These are phyloP conservation scores for Neoarius graeffei DNA, from an alignment of 2,113 vertebrate genomes.

Conservation along the genomic window DNA sequence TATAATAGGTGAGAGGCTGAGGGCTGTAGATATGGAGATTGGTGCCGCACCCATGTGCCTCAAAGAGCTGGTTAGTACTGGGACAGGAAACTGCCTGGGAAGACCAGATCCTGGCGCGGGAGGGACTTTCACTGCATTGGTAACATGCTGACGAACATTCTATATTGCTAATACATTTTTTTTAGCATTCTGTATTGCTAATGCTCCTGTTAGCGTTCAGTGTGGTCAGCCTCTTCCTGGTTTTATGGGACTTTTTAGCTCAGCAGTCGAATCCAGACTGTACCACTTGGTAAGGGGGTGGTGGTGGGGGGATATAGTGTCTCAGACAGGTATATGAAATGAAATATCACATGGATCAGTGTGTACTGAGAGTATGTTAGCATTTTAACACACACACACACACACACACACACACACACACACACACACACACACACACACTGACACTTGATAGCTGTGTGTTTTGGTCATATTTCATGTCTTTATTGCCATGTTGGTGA, in stretches of 20 bases:
- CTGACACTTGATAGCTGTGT: slow-evolving; percentile 22
- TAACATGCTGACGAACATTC: neutral
- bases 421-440: neutral
- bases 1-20: no score
- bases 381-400: neutral
- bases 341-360: neutral
- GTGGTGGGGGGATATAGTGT: neutral
- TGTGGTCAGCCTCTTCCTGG: neutral
- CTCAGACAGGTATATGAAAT: slow-evolving; percentile 11
- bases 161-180: neutral
- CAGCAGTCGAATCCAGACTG: neutral
- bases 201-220: neutral
- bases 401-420: neutral
- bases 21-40: no score
- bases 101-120: no score
- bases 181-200: neutral
- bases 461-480: slow-evolving; percentile 23
- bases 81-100: no score
- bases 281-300: neutral
- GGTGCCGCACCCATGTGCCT: no score
- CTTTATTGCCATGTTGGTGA: slow-evolving; percentile 35
- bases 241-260: neutral
- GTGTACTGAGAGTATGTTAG: neutral
- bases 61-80: no score
- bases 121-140: no score